Conservation (phyloP, 2,888 invertebrate species). For the Stomorhina lunata region DNA sequence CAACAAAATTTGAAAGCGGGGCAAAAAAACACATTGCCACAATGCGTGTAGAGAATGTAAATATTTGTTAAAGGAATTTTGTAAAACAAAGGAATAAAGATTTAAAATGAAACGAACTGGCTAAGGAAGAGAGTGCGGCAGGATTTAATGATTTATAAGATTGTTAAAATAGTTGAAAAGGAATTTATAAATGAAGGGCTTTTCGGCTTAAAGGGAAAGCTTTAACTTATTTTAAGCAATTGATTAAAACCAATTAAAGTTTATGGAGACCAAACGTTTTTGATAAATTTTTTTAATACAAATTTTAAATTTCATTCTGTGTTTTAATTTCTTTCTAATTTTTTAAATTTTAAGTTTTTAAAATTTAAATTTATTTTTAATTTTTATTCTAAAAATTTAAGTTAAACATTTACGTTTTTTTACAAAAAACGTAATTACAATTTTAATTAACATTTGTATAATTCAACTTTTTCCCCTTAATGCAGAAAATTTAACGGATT, state of each 20-base stretch:
- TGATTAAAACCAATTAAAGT: no score
- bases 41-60: conserved; percentile 34
- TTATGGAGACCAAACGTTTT: no score
- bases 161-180: no score
- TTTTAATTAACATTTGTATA: conserved; percentile 48
- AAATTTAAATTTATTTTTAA: no score
- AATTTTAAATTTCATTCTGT: no score
- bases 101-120: background rate
- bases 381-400: no score
- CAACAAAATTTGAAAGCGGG: background rate
- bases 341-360: no score
- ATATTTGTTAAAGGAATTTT: conserved; percentile 25
- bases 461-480: background rate
- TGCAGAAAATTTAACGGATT: conserved; percentile 36
- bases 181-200: conserved; percentile 7
- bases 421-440: conserved; percentile 20
- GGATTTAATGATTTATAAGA: conserved; percentile 29
- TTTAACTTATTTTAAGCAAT: background rate
- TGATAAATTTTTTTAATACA: no score
- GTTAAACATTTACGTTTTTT: background rate
- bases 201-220: no score
- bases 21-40: conserved; percentile 9
- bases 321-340: no score
- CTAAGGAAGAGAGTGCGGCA: background rate
- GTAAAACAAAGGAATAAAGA: background rate